Evolutionary conservation across 2,113 vertebrate species (phyloP), one percentile per base, ranked within the genome.

Genomic region (Mugil cephalus): DNA sequence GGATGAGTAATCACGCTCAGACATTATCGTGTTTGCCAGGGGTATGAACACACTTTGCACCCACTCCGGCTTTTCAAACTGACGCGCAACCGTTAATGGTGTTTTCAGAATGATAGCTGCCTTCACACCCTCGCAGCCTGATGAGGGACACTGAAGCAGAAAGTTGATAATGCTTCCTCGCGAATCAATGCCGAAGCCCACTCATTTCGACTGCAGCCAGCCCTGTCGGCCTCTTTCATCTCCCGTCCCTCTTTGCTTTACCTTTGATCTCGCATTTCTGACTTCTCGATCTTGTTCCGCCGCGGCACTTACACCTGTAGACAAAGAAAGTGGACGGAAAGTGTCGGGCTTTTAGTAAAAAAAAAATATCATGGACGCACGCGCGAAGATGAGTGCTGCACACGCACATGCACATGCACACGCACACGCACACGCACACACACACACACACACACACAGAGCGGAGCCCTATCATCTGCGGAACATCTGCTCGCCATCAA

Each of bases 191-290:
- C 66, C 46, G 38, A 58, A 79, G 73, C 40, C 40, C 60, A 71
- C 24, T 80, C 50, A 62, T 77, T 68, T 85, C 61, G 43, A 24
- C 73, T 35, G 17, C 9, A 52, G 39, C 46, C 46, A 15, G 10
- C 59, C 60, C 73, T 51, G 74, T 74, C 77, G 65, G 14, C 55
- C 69, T 83, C 87, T 88, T 89, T 92, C 83, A 92, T 89, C 77
- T 73, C 21, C 65, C 40, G 74, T 47, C 74, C 63, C 43, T 64
- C 69, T 70, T 58, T 48, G 15, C 36, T 81, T 79, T 82, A 82
- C 69, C 83, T 87, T 91, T 91, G 83, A 89, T 91, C 88, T 80
- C 73, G 58, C 80, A 73, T 83, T 60, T 83, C 59, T 66, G 64
- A 83, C 72, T 79, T 56, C 1, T 11, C 7, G 3, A 35, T 66